A percentile compares a stretch with the other conserved stretches of the same genome.
Evolutionary conservation across 2,113 vertebrate species (phyloP).

Genomic region (Hypomesus transpacificus): DNA sequence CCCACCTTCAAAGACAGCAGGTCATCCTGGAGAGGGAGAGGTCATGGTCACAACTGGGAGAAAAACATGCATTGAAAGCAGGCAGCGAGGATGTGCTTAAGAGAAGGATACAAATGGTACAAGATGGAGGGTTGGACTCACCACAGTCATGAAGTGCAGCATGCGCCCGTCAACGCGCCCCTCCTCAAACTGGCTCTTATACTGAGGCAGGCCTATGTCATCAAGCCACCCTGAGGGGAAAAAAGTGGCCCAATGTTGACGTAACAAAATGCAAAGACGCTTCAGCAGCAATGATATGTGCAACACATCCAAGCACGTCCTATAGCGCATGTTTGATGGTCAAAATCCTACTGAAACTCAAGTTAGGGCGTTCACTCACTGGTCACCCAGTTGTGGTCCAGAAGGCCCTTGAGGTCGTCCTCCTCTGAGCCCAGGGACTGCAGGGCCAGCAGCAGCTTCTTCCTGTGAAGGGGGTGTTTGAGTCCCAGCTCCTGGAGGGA

Average conservation of each 20-base stretch:
- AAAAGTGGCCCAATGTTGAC: not conserved
- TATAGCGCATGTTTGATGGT: too few species aligned
- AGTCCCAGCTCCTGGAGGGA: slow-evolving; percentile 85
- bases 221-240: slow-evolving; percentile 87
- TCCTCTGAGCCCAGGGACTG: slow-evolving; percentile 86
- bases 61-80: too few species aligned
- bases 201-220: slow-evolving; percentile 96
- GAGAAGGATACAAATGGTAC: too few species aligned
- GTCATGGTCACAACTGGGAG: too few species aligned
- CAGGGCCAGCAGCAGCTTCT: slow-evolving; percentile 93
- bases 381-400: slow-evolving; percentile 97
- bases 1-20: slow-evolving; percentile 91
- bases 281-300: not conserved
- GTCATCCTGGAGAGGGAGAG: slow-evolving; percentile 78
- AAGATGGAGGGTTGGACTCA: slow-evolving; percentile 61
- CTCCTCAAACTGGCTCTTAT: slow-evolving; percentile 96
- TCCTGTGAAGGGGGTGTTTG: slow-evolving; percentile 87
- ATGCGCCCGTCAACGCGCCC: slow-evolving; percentile 89
- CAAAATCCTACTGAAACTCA: too few species aligned
- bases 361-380: slow-evolving; percentile 72
- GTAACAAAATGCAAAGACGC: not conserved
- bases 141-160: slow-evolving; percentile 93
- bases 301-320: not conserved
- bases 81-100: too few species aligned
- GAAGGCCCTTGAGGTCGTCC: slow-evolving; percentile 82